These are phyloP conservation scores for Sardina pilchardus DNA, from an alignment of 2,113 vertebrate genomes.

Conservation along the genomic window DNA sequence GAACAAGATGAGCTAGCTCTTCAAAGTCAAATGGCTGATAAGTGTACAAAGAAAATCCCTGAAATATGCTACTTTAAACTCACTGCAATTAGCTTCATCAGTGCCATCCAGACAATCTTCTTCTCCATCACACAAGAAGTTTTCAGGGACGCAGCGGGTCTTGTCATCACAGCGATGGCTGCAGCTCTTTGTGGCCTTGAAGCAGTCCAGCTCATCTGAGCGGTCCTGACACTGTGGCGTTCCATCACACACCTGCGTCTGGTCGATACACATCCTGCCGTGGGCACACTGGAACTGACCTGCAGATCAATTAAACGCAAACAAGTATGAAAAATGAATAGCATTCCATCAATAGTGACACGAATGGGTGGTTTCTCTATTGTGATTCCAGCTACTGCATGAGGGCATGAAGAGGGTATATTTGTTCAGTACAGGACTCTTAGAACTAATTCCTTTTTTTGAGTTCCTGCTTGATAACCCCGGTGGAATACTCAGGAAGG, in stretches of 20 bases:
- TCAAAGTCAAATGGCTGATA: neutral
- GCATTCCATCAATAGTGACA: too few relatives aligned
- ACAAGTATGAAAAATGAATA: too few relatives aligned
- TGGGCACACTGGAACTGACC: slow-evolving; percentile 43
- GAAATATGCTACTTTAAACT: neutral
- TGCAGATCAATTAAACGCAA: neutral
- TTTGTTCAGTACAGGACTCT: neutral
- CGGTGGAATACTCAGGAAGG: too few relatives aligned
- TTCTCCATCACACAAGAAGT: slow-evolving; percentile 45
- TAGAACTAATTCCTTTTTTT: too few relatives aligned
- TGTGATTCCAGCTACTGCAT: too few relatives aligned
- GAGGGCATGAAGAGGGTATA: neutral
- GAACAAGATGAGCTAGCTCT: neutral
- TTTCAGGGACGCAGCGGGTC: slow-evolving; percentile 52
- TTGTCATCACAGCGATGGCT: slow-evolving; percentile 74
- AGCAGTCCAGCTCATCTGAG: slow-evolving; percentile 64
- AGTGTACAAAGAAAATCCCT: neutral
- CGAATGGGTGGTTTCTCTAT: too few relatives aligned
- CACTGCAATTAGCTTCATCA: slow-evolving; percentile 45
- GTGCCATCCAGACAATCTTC: slow-evolving; percentile 47
- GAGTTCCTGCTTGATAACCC: too few relatives aligned
- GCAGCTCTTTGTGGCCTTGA: neutral
- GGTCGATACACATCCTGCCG: slow-evolving; percentile 41
- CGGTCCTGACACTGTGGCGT: slow-evolving; percentile 46
- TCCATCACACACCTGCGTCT: slow-evolving; percentile 40